A percentile compares a stretch with the other conserved stretches of the same genome.
These are phyloP conservation scores for Macroteleia sp. DNA, from an alignment of 2,888 invertebrate genomes.

Conservation along the genomic window DNA sequence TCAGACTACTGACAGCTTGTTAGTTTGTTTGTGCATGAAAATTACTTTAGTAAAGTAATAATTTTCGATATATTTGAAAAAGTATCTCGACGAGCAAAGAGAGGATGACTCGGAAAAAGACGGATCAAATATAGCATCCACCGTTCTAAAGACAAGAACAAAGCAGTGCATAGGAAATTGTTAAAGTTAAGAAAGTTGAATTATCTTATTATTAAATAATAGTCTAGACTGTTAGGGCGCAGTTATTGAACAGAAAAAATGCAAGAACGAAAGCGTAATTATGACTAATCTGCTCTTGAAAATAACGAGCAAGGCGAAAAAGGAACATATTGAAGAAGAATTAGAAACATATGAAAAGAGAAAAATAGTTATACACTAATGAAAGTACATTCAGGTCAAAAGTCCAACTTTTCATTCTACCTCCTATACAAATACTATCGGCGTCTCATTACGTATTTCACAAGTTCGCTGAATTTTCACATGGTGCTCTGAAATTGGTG, in stretches of 20 bases:
- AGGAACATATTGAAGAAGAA: conserved; percentile 13
- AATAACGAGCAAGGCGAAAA: conserved; percentile 24
- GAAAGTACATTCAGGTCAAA: conserved; percentile 35
- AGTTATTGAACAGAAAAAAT: conserved; percentile 33
- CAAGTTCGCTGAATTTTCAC: conserved; percentile 27
- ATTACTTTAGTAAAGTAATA: conserved; percentile 30
- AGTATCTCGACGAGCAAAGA: no score
- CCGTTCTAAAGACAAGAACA: conserved; percentile 22
- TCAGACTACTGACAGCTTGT: conserved; percentile 9
- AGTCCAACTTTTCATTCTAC: conserved; percentile 27
- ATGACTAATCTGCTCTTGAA: conserved; percentile 35
- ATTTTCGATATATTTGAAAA: no score
- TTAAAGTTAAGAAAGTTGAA: conserved; percentile 20
- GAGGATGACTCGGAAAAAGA: background rate
- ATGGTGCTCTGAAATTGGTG: conserved; percentile 31
- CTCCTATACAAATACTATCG: conserved; percentile 32
- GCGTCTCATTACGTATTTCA: conserved; percentile 37
- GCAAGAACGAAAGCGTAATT: conserved; percentile 15
- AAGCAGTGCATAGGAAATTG: conserved; percentile 26
- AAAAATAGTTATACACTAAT: conserved; percentile 40
- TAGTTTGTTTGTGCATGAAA: conserved; percentile 3
- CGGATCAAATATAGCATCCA: conserved; percentile 22
- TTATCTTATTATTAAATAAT: conserved; percentile 37
- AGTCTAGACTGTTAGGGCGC: conserved; percentile 1
- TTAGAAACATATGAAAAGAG: conserved; percentile 25